phyloP scores from a whole-genome alignment of 30 jellyfish, hydroid and myxozoan species.

The Aurelia coerulea region DNA sequence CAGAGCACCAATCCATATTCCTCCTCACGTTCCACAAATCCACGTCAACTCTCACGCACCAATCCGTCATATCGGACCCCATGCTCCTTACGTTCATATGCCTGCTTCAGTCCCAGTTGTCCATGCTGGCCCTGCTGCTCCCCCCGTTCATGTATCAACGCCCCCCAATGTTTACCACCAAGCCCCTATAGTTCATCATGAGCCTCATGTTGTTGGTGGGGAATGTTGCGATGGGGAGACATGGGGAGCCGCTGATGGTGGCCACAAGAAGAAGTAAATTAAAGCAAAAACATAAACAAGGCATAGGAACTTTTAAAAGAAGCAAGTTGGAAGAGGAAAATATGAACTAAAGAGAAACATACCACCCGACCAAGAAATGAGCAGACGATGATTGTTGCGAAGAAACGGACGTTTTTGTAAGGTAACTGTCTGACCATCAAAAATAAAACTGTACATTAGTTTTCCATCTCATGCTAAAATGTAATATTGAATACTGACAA shows the following conservation, averaged over 20 bases:
- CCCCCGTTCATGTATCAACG: constrained; percentile 97
- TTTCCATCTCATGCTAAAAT: too few species aligned
- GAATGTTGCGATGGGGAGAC: constrained; percentile 74
- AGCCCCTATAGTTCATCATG: constrained; percentile 96
- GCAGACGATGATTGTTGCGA: too few species aligned
- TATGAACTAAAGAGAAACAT: too few species aligned
- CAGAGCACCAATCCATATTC: constrained; percentile 95
- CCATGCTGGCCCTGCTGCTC: constrained; percentile 97
- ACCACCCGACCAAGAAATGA: too few species aligned
- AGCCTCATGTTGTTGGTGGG: constrained; percentile 88
- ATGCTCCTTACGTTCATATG: constrained; percentile 92
- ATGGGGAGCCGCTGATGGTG: constrained; percentile 59
- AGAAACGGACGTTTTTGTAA: too few species aligned
- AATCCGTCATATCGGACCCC: constrained; percentile 96
- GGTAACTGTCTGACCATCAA: too few species aligned
- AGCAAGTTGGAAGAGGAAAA: too few species aligned
- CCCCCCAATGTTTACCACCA: constrained; percentile 97
- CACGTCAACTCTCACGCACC: constrained; percentile 98
- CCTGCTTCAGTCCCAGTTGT: constrained; percentile 96
- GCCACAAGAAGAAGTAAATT: constrained; percentile 55
- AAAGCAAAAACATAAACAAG: background rate
- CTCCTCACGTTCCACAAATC: constrained; percentile 96
- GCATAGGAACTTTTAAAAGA: background rate
- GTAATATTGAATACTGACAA: too few species aligned
- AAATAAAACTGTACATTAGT: too few species aligned